Percentiles rank a stretch among this genome's conserved stretches.
Conservation (phyloP, 37 sponge, comb jelly and placozoan species). For the Diacarnus erythraeanus region DNA sequence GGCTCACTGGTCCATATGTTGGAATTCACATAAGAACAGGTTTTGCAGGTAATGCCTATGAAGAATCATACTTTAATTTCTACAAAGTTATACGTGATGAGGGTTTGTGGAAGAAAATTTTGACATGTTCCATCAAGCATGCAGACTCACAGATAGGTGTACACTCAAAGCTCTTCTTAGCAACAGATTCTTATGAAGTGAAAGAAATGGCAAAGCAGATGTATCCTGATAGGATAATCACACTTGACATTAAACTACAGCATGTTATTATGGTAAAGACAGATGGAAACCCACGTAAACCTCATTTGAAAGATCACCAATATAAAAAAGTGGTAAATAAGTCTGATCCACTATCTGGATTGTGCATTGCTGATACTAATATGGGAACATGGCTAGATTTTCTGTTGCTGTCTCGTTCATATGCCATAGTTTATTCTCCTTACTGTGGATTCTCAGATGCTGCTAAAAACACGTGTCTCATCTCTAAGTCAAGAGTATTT, state of each 20-base stretch:
- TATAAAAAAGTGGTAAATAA: too few species aligned
- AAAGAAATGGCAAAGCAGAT: not conserved
- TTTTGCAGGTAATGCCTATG: not conserved
- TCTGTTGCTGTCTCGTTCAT: not conserved
- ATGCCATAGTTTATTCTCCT: not conserved
- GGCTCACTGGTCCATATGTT: not conserved
- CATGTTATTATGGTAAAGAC: not conserved
- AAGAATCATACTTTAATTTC: not conserved
- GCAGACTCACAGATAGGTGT: not conserved
- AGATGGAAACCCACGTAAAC: too few species aligned
- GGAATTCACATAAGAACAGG: conserved; percentile 2
- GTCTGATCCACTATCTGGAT: not conserved
- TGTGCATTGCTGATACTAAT: not conserved
- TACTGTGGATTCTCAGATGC: not conserved
- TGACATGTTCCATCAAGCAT: not conserved
- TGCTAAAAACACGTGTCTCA: not conserved
- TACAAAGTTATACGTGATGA: not conserved
- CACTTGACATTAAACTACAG: not conserved
- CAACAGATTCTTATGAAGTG: not conserved
- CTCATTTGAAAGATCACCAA: not conserved
- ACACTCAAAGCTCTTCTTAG: not conserved
- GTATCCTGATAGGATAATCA: not conserved
- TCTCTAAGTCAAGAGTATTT: not conserved
- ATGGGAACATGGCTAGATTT: not conserved
- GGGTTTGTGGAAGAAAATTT: not conserved